Percentiles rank a stretch among this genome's conserved stretches.
These are phyloP conservation scores for Drosophila busckii DNA, from an alignment of 1,140 invertebrate genomes.

Conservation along the genomic window DNA sequence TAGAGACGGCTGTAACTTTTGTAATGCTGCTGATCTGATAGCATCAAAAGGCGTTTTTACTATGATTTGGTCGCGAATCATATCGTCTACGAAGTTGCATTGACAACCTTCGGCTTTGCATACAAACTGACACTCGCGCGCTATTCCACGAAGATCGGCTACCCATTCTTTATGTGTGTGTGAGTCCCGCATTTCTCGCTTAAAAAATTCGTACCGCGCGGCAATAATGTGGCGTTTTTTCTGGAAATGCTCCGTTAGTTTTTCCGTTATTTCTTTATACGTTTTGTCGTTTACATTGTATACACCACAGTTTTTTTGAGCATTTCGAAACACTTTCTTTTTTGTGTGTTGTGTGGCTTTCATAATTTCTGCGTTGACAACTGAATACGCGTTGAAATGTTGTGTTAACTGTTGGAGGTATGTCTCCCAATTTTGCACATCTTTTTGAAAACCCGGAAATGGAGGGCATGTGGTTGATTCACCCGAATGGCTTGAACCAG, in stretches of 20 bases:
- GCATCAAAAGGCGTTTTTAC: slow-evolving; percentile 1
- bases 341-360: slow-evolving; percentile 1
- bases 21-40: not conserved
- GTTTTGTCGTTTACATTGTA: slow-evolving; percentile 3
- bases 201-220: slow-evolving; percentile 15
- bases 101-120: slow-evolving; percentile 7
- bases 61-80: slow-evolving; percentile 23
- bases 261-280: slow-evolving; percentile 8
- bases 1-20: not conserved
- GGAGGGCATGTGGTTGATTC: not conserved
- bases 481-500: too few species aligned
- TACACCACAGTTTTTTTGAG: slow-evolving; percentile 6
- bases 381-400: not conserved
- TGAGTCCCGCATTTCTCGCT: slow-evolving; percentile 9
- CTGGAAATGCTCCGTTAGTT: slow-evolving; percentile 11
- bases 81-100: slow-evolving; percentile 16
- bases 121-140: slow-evolving; percentile 20
- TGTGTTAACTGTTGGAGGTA: not conserved
- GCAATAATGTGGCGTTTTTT: slow-evolving; percentile 4
- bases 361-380: not conserved
- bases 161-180: slow-evolving; percentile 28
- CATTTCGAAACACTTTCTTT: slow-evolving; percentile 13
- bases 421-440: not conserved
- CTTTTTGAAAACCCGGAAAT: not conserved
- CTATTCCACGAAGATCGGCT: slow-evolving; percentile 20